Evolutionary conservation across 2,113 vertebrate species (phyloP), one percentile per base, ranked within the genome.

Genomic region (Hippocampus mohnikei): DNA sequence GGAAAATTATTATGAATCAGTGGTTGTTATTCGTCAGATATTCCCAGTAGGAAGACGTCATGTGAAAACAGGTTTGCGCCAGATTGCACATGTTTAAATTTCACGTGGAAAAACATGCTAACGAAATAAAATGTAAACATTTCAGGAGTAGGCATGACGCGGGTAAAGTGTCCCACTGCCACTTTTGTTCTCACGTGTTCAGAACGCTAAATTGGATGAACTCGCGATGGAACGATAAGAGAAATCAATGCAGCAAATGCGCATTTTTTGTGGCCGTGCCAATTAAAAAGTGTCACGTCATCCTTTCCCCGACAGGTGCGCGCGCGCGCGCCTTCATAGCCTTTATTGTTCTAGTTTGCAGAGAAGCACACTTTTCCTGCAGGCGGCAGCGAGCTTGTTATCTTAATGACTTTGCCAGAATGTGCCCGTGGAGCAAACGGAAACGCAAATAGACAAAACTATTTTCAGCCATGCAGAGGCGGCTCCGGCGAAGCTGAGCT

Each of bases 371-470:
- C 76, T 78, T 75, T 37, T 80, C 48, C 78, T 15, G 83, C 75
- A 74, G 69, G 78, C 75, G 73, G 79, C 76, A 67, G 78, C 78
- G 73, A 76, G 82, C 78, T 79, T 77, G 84, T 86, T 85, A 87
- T 87, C 88, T 86, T 84, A 87, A 87, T 86, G 82, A 82, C 84
- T 85, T 85, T 84, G 74, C 76, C 79, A 77, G 74, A 83, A 85
- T 81, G 52, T 59, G 72, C 81, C 80, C 73, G 25, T 48, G 42
- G 81, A 84, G 85, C 74, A 77, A 81, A 84, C 80, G 66, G 71
- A 6, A 37, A 79, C 71, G 55, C 72, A 82, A 75, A 79, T 78
- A 75, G 69, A 56, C 33, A 37, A 40, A 66, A 75, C 85, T 90
- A 87, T 88, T 88, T 86, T 77, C 79, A 81, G 70, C 44, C 72